Percentiles rank a stretch among this genome's conserved stretches.
These are phyloP conservation scores for Pristionchus entomophagus DNA, from an alignment of 2,888 invertebrate species.

Conservation along the genomic window DNA sequence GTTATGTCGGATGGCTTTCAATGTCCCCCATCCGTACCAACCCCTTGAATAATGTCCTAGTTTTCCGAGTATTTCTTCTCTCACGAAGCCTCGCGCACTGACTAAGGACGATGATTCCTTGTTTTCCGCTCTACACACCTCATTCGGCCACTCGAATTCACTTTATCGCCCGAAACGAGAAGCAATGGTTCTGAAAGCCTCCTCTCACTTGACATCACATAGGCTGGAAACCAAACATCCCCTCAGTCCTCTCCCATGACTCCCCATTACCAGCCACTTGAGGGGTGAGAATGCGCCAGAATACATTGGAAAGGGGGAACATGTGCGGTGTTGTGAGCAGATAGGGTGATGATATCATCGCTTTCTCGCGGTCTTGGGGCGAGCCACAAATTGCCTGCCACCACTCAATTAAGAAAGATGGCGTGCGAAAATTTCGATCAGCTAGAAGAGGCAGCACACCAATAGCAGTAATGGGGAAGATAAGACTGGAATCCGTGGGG, in stretches of 20 bases:
- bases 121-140: neutral
- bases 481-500: neutral
- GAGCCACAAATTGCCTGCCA: neutral
- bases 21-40: neutral
- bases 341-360: no score
- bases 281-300: conserved; percentile 1
- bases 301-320: neutral
- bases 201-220: neutral
- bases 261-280: neutral
- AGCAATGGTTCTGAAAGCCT: neutral
- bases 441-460: no score
- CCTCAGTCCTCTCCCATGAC: neutral
- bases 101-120: neutral
- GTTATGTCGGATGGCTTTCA: no score
- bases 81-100: neutral
- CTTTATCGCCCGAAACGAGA: no score
- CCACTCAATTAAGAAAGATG: neutral
- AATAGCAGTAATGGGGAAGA: neutral
- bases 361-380: no score
- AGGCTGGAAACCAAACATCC: conserved; percentile 28
- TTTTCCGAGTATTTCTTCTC: neutral
- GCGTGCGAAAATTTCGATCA: no score
- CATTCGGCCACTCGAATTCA: no score
- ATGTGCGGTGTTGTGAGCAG: neutral
- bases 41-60: neutral